Evolutionary conservation across 2,888 invertebrate species (phyloP).

Genomic region (Apotomis turbidana): DNA sequence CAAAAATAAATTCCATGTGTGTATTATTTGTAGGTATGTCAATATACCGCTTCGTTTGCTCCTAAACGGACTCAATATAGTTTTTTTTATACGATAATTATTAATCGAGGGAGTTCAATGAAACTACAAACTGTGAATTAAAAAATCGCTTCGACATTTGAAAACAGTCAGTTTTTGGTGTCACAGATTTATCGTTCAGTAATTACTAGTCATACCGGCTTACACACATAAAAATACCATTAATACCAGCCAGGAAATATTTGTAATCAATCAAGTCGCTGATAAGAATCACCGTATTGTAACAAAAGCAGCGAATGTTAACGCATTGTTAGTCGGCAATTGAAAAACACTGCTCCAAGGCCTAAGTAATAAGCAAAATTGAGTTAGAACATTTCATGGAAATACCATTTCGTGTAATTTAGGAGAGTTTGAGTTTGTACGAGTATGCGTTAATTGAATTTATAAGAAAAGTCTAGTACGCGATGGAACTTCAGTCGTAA

Average conservation of each 20-base stretch:
- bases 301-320: conserved; percentile 21
- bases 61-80: too few species aligned
- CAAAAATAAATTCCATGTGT: too few species aligned
- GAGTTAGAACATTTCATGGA: conserved; percentile 12
- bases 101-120: too few species aligned
- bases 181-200: too few species aligned
- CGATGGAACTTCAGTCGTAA: neutral
- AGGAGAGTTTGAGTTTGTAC: neutral
- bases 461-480: conserved; percentile 8
- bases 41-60: too few species aligned
- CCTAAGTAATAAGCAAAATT: conserved; percentile 4
- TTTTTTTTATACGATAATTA: too few species aligned
- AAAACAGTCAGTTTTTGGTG: too few species aligned
- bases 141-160: too few species aligned
- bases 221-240: conserved; percentile 2
- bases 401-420: conserved; percentile 6
- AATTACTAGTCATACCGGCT: neutral
- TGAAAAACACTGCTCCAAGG: conserved; percentile 17
- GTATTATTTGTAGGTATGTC: too few species aligned
- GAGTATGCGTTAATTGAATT: neutral
- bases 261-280: conserved; percentile 30
- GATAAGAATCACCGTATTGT: conserved; percentile 21
- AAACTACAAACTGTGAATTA: too few species aligned
- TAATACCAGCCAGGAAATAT: conserved; percentile 20
- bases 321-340: conserved; percentile 28